phyloP scores from a whole-genome alignment of 2,888 invertebrate genomes.

The Volucella zonaria region DNA sequence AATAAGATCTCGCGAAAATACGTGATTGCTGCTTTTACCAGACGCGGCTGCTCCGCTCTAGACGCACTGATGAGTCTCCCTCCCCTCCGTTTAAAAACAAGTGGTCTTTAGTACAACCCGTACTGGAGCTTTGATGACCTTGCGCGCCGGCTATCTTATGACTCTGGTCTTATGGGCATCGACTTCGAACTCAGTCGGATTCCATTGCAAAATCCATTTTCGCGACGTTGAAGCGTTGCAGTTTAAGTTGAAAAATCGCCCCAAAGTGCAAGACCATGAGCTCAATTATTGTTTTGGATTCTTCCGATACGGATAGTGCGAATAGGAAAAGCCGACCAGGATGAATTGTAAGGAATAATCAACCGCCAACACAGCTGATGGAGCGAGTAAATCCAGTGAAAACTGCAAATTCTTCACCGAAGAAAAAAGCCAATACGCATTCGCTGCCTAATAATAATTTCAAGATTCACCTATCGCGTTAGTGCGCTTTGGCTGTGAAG shows the following conservation, averaged over 20 bases:
- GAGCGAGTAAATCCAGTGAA: slow-evolving; percentile 62
- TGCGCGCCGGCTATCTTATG: too few species aligned
- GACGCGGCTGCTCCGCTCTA: too few species aligned
- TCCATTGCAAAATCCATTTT: slow-evolving; percentile 60
- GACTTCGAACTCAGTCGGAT: slow-evolving; percentile 62
- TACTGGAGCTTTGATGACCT: too few species aligned
- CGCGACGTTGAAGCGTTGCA: slow-evolving; percentile 65
- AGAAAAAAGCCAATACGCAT: slow-evolving; percentile 31
- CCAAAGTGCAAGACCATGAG: slow-evolving; percentile 76
- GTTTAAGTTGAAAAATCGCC: slow-evolving; percentile 29
- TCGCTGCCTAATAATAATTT: slow-evolving; percentile 75
- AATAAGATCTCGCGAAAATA: too few species aligned
- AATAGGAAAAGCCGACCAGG: slow-evolving; percentile 51
- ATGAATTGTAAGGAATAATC: slow-evolving; percentile 15
- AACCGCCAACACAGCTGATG: slow-evolving; percentile 38
- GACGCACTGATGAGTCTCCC: too few species aligned
- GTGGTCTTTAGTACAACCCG: too few species aligned
- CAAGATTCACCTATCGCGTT: slow-evolving; percentile 78
- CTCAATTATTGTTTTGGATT: slow-evolving; percentile 81
- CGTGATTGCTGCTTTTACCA: too few species aligned
- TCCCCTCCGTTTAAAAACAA: too few species aligned
- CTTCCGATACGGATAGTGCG: slow-evolving; percentile 77
- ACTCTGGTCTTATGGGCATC: too few species aligned
- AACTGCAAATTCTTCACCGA: slow-evolving; percentile 19
- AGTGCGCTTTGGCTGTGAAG: slow-evolving; percentile 65